These are phyloP conservation scores for Pogonus chalceus DNA, from an alignment of 1,140 invertebrate species.

Conservation along the genomic window DNA sequence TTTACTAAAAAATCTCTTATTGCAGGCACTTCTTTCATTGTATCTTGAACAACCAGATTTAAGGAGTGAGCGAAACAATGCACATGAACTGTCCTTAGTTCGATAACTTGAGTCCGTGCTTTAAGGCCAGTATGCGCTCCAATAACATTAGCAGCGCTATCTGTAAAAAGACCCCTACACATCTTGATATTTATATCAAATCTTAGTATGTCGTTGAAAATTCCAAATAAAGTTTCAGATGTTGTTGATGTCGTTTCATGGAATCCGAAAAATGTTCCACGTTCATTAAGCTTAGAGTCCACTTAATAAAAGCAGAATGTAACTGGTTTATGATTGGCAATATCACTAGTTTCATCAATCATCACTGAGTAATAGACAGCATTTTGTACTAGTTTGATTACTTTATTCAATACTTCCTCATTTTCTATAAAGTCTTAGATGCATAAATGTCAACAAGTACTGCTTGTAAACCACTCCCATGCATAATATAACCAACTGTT, in stretches of 20 bases:
- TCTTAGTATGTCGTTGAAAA: constrained; percentile 17
- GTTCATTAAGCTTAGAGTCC: constrained; percentile 10
- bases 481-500: background rate
- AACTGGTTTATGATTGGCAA: constrained; percentile 9
- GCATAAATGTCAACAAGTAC: too few species aligned
- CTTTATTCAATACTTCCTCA: too few species aligned
- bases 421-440: too few species aligned
- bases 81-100: constrained; percentile 22
- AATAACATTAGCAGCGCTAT: constrained; percentile 22
- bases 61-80: constrained; percentile 22
- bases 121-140: constrained; percentile 19
- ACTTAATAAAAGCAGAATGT: constrained; percentile 10
- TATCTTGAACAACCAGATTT: constrained; percentile 22
- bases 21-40: constrained; percentile 12
- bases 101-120: constrained; percentile 15
- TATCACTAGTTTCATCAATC: constrained; percentile 12
- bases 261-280: constrained; percentile 20
- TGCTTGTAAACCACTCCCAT: too few species aligned
- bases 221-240: constrained; percentile 18
- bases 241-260: constrained; percentile 16
- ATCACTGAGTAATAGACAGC: constrained; percentile 10
- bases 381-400: too few species aligned
- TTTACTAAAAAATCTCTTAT: constrained; percentile 17
- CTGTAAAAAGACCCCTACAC: constrained; percentile 23
- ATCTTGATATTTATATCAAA: constrained; percentile 17